These are phyloP conservation scores for Gallinago jamesoni DNA, from an alignment of 2,113 vertebrate genomes.

Conservation along the genomic window DNA sequence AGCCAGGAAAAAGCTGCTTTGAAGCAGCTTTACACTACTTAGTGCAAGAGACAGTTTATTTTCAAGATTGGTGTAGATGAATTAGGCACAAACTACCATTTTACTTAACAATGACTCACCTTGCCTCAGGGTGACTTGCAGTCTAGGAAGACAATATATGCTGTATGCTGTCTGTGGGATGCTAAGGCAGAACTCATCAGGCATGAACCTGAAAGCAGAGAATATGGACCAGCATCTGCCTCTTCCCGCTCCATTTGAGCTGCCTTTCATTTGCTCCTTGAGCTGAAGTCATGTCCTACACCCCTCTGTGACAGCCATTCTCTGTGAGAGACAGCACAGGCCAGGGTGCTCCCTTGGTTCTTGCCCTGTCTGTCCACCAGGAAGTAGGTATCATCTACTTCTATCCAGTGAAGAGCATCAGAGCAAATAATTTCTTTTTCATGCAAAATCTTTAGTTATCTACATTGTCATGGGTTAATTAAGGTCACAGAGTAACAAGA, in stretches of 20 bases:
- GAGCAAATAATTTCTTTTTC: not conserved
- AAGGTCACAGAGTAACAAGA: not conserved
- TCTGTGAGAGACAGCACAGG: not conserved
- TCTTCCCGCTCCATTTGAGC: not conserved
- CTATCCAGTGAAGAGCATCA: not conserved
- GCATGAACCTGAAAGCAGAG: not conserved
- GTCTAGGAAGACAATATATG: not conserved
- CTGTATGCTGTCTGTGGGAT: not conserved
- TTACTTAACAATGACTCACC: not conserved
- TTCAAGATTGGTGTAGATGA: not conserved
- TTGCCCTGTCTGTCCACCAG: not conserved
- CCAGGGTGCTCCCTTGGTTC: not conserved
- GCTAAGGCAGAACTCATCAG: not conserved
- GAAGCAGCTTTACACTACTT: not conserved
- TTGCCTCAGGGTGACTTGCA: not conserved
- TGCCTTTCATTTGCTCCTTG: not conserved
- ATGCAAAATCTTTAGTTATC: not conserved
- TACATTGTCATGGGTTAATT: not conserved
- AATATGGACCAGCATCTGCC: not conserved
- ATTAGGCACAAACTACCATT: not conserved
- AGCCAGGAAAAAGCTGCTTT: not conserved
- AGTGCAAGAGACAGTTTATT: not conserved
- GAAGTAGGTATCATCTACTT: not conserved
- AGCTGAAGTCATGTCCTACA: fast-evolving
- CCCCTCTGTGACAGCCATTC: fast-evolving